phyloP scores from a whole-genome alignment of 1,140 invertebrate species.

The Scaptomyza pallida region DNA sequence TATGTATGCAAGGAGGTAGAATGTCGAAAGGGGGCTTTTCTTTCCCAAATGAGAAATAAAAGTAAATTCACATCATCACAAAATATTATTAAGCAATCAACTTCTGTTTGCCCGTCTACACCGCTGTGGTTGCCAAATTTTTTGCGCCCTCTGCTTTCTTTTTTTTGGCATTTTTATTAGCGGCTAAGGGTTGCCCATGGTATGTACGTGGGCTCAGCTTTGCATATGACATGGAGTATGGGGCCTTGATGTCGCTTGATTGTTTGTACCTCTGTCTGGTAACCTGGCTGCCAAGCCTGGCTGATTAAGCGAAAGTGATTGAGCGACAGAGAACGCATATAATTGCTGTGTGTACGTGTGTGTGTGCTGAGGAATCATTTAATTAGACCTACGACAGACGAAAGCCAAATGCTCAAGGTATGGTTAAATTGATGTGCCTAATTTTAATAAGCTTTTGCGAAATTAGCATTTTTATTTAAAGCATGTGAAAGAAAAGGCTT shows the following conservation, averaged over 20 bases:
- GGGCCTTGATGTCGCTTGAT: background rate
- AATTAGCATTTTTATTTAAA: constrained; percentile 37
- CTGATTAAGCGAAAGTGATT: constrained; percentile 78
- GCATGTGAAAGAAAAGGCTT: background rate
- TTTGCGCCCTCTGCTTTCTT: constrained; percentile 14
- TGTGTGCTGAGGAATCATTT: constrained; percentile 30
- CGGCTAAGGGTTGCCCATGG: constrained; percentile 16
- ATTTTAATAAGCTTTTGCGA: constrained; percentile 47
- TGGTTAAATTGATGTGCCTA: constrained; percentile 51
- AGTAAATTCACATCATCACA: constrained; percentile 82
- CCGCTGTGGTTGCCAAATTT: constrained; percentile 45
- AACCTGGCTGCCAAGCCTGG: constrained; percentile 43
- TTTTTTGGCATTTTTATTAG: constrained; percentile 36
- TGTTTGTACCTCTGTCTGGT: constrained; percentile 16
- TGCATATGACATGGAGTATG: background rate
- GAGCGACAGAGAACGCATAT: constrained; percentile 45
- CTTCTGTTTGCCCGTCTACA: constrained; percentile 55
- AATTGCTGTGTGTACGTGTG: constrained; percentile 16
- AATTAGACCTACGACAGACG: constrained; percentile 49
- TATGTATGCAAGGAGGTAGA: too few species aligned
- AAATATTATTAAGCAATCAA: constrained; percentile 82
- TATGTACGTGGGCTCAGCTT: background rate
- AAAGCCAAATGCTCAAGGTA: constrained; percentile 8
- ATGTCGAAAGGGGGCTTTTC: background rate
- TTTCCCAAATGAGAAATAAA: constrained; percentile 79